Conservation (phyloP, 1,140 invertebrate genomes). For the Lerema accius region DNA sequence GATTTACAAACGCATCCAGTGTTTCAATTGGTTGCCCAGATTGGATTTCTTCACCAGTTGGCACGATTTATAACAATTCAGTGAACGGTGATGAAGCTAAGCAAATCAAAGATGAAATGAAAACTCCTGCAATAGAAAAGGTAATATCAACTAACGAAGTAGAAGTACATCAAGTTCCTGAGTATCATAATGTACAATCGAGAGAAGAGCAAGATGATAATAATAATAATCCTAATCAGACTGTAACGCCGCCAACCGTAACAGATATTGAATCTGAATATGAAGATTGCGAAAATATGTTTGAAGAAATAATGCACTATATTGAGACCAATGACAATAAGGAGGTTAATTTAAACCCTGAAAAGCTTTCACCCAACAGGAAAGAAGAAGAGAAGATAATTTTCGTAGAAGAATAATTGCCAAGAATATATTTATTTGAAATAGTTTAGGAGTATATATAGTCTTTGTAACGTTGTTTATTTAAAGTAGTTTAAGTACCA, state of each 20-base stretch:
- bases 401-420: conserved; percentile 61
- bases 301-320: conserved; percentile 72
- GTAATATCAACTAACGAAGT: neutral
- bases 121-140: neutral
- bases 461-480: neutral
- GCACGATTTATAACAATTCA: conserved; percentile 55
- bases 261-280: conserved; percentile 42
- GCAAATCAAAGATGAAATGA: neutral
- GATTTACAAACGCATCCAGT: conserved; percentile 65
- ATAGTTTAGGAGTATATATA: no score
- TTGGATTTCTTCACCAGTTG: conserved; percentile 62
- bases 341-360: conserved; percentile 47
- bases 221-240: neutral
- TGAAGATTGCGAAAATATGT: conserved; percentile 55
- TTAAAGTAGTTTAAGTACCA: no score
- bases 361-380: conserved; percentile 62
- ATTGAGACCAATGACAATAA: conserved; percentile 53
- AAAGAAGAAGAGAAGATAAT: conserved; percentile 65
- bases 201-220: conserved; percentile 15
- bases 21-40: conserved; percentile 63
- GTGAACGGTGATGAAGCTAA: conserved; percentile 46
- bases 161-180: conserved; percentile 1
- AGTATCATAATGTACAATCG: conserved; percentile 4
- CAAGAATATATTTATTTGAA: no score
- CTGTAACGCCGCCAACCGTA: conserved; percentile 4